A percentile compares a stretch with the other conserved stretches of the same genome.
These are phyloP conservation scores for Pammene fasciana DNA, from an alignment of 2,888 invertebrate genomes.

Conservation along the genomic window DNA sequence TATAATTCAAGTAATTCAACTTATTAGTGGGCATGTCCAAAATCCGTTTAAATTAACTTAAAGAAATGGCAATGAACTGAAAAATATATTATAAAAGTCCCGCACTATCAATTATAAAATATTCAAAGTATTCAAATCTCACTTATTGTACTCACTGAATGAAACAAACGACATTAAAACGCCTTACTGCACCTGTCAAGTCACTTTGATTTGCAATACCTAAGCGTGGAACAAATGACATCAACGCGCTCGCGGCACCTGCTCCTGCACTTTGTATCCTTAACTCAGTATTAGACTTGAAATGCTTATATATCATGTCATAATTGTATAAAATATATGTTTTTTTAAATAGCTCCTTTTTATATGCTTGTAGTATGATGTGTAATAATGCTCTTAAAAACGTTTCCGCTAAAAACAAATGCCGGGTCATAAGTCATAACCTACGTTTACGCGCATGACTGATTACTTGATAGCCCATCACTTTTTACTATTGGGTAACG, in stretches of 20 bases:
- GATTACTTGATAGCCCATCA: constrained; percentile 22
- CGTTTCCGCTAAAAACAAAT: constrained; percentile 7
- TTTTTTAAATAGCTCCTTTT: neutral
- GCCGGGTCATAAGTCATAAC: constrained; percentile 29
- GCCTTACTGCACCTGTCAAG: neutral
- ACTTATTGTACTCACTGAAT: too few species aligned
- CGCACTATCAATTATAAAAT: too few species aligned
- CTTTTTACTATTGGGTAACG: constrained; percentile 18
- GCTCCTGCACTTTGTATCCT: neutral
- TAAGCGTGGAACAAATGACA: neutral
- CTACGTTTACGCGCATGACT: constrained; percentile 19
- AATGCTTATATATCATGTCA: too few species aligned
- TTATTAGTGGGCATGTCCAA: neutral
- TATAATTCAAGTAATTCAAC: neutral
- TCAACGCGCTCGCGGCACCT: neutral
- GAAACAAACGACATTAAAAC: too few species aligned
- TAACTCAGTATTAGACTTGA: too few species aligned
- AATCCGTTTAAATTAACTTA: too few species aligned
- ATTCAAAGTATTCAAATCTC: too few species aligned
- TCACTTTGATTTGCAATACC: too few species aligned
- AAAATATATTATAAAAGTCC: too few species aligned
- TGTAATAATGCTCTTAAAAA: neutral
- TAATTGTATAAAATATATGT: too few species aligned
- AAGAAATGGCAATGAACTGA: too few species aligned
- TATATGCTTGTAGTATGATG: neutral